phyloP scores from a whole-genome alignment of 2,888 invertebrate species.

The Oscheius sp. region DNA sequence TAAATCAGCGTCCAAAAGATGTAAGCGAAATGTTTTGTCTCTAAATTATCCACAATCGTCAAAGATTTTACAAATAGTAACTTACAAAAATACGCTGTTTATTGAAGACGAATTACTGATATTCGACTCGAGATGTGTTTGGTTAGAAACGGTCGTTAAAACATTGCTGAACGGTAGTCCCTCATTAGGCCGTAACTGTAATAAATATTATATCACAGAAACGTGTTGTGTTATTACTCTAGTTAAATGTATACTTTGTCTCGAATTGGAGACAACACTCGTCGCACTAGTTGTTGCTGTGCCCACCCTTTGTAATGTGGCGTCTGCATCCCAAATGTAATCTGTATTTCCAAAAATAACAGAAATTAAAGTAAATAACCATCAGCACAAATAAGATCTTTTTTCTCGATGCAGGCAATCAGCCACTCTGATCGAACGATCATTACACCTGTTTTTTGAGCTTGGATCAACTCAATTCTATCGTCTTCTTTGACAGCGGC shows the following conservation, averaged over 20 bases:
- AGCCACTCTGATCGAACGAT: slow-evolving; percentile 51
- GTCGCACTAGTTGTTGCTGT: not conserved
- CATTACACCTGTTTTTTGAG: slow-evolving; percentile 38
- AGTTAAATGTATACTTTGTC: not conserved
- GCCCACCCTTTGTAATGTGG: not conserved
- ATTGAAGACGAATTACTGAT: not conserved
- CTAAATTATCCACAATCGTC: not conserved
- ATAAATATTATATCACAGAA: not conserved
- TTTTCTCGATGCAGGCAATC: slow-evolving; percentile 42
- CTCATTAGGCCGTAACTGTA: not conserved
- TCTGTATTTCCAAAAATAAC: not conserved
- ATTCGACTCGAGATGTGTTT: not conserved
- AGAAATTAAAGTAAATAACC: slow-evolving; percentile 33
- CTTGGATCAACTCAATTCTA: not conserved
- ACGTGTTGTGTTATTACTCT: not conserved
- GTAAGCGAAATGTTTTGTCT: slow-evolving; percentile 1
- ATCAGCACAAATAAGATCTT: slow-evolving; percentile 27
- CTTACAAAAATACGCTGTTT: not conserved
- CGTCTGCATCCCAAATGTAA: slow-evolving; percentile 14
- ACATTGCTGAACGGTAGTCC: not conserved
- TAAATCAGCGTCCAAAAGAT: not conserved
- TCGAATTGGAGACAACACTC: not conserved
- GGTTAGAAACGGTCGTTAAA: not conserved
- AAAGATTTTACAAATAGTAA: not conserved
- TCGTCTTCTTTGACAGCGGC: slow-evolving; percentile 7